These are phyloP conservation scores for Doryteuthis pealeii DNA, from an alignment of 1,140 invertebrate species.

Conservation along the genomic window DNA sequence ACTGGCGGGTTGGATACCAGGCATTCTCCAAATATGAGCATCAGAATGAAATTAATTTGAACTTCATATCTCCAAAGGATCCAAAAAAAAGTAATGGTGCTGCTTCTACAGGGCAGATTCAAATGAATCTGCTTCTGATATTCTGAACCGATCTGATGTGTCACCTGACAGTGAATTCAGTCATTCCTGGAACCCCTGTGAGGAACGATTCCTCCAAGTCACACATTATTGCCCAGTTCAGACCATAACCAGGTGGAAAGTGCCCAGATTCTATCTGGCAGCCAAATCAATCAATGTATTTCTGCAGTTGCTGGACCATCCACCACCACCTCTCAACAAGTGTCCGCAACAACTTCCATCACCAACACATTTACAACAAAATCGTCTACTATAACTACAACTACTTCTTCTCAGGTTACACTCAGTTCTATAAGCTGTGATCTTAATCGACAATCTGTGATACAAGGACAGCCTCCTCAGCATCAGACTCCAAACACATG, in stretches of 20 bases:
- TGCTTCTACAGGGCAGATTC: not conserved
- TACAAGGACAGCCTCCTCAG: not conserved
- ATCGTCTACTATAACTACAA: not conserved
- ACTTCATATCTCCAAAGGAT: not conserved
- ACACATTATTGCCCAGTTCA: not conserved
- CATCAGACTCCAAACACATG: slow-evolving; percentile 13
- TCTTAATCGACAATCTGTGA: slow-evolving; percentile 10
- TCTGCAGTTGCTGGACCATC: not conserved
- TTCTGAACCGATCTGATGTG: slow-evolving; percentile 70
- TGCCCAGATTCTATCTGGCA: not conserved
- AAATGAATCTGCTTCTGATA: slow-evolving; percentile 1
- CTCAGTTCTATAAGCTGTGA: slow-evolving; percentile 10
- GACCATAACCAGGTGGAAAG: not conserved
- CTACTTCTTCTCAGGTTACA: not conserved
- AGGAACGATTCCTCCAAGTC: slow-evolving; percentile 45
- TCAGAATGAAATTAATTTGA: not conserved
- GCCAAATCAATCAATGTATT: not conserved
- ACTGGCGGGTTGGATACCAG: not conserved
- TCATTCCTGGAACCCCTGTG: slow-evolving; percentile 80
- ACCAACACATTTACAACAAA: not conserved
- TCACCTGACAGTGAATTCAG: slow-evolving; percentile 87
- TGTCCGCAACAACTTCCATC: not conserved
- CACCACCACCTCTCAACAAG: not conserved
- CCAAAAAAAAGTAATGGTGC: not conserved
- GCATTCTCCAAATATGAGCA: slow-evolving; percentile 5